Evolutionary conservation across 2,888 invertebrate genomes (phyloP).

Genomic region (Tachystola acroxantha): DNA sequence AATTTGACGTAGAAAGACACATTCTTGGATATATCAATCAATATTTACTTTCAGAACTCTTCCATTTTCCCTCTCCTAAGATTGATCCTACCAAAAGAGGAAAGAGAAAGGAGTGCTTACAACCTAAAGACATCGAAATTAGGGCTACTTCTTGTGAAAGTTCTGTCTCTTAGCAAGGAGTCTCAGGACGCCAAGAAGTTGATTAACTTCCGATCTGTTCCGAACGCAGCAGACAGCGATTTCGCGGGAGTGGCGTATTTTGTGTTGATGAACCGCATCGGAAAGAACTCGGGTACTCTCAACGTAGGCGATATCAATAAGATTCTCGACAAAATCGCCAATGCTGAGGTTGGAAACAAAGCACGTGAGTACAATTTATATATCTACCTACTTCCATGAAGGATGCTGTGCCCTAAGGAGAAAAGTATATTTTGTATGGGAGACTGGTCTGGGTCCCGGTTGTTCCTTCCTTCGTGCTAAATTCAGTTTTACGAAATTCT

Average conservation of each 20-base stretch:
- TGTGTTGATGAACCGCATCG: conserved; percentile 80
- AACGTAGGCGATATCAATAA: conserved; percentile 85
- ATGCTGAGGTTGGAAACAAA: conserved; percentile 80
- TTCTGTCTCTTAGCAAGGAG: conserved; percentile 84
- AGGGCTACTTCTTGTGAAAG: conserved; percentile 84
- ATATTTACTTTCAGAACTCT: conserved; percentile 67
- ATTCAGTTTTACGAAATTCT: too few species aligned
- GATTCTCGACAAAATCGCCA: conserved; percentile 86
- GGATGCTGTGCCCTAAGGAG: neutral
- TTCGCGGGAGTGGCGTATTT: conserved; percentile 89
- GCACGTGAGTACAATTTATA: conserved; percentile 59
- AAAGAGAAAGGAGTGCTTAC: conserved; percentile 88
- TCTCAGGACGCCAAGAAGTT: conserved; percentile 63
- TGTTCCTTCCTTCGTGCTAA: too few species aligned
- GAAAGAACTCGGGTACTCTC: conserved; percentile 58
- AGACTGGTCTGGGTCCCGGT: neutral
- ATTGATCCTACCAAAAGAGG: conserved; percentile 87
- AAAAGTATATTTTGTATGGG: too few species aligned
- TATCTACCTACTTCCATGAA: neutral
- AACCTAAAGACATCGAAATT: conserved; percentile 89
- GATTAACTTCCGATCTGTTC: conserved; percentile 62
- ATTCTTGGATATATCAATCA: too few species aligned
- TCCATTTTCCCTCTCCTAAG: conserved; percentile 87
- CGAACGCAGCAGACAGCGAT: conserved; percentile 78
- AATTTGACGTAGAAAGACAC: too few species aligned